A percentile compares a stretch with the other conserved stretches of the same genome.
These are phyloP conservation scores for Exocentrus adspersus DNA, from an alignment of 2,888 invertebrate genomes.

Conservation along the genomic window DNA sequence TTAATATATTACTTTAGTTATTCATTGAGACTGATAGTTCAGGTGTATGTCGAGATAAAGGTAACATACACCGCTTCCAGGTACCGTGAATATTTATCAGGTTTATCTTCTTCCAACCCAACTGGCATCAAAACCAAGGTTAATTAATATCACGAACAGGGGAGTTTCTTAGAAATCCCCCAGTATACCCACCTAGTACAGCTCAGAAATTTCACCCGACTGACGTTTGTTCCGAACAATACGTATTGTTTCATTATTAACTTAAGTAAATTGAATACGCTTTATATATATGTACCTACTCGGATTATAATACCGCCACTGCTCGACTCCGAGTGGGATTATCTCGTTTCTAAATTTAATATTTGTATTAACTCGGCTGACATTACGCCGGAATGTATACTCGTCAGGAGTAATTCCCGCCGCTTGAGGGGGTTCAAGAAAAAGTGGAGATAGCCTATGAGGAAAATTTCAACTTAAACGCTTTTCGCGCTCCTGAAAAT, in stretches of 20 bases:
- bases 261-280: slow-evolving; percentile 10
- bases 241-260: slow-evolving; percentile 20
- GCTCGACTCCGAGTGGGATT: not conserved
- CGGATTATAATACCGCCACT: not conserved
- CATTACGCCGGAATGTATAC: not conserved
- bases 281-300: slow-evolving; percentile 5
- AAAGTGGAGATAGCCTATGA: too few relatives aligned
- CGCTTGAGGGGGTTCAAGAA: too few relatives aligned
- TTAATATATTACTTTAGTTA: too few relatives aligned
- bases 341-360: not conserved
- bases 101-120: slow-evolving; percentile 21
- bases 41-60: too few relatives aligned
- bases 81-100: slow-evolving; percentile 19
- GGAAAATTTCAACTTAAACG: too few relatives aligned
- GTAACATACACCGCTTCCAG: not conserved
- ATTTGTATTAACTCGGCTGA: slow-evolving; percentile 5
- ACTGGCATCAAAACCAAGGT: slow-evolving; percentile 16
- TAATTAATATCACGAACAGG: slow-evolving; percentile 21
- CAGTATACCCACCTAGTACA: not conserved
- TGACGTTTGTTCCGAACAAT: slow-evolving; percentile 26
- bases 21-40: too few relatives aligned
- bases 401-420: too few relatives aligned
- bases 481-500: too few relatives aligned
- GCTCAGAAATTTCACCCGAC: slow-evolving; percentile 23
- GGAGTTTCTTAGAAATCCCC: slow-evolving; percentile 1